Base-by-base conservation (phyloP, 64 coral and sea anemone species). In the Stichodactyla helianthus region DNA sequence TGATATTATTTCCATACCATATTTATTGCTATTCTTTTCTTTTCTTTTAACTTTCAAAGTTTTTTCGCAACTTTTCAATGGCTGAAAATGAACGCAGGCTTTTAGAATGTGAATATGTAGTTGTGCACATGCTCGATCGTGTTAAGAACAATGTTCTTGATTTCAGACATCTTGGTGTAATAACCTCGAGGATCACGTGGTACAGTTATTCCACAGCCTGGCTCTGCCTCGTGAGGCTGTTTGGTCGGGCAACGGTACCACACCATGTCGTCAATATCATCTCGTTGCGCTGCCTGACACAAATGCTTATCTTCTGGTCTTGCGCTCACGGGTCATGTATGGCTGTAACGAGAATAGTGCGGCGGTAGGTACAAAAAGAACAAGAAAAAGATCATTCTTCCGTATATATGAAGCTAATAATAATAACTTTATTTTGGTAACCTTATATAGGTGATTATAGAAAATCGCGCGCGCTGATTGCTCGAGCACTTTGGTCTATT, bases 131-230 rank as follows among this genome's bases (percentile, higher is more conserved):
- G 31, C 31, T 35, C 31, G 31, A 35, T 35, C 31, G 31, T 35
- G 31, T 35, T 35, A 35, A 35, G 31, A 35, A 35, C 31, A 22
- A 50, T 77, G 8, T 11, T 77, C 7, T 81, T 50, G 6, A 10
- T 57, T 57, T 82, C 50, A 82, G 79, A 22, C 28, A 54, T 57
- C 19, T 54, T 82, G 79, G 79, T 82, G 79, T 82, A 82, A 82
- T 26, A 82, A 82, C 17, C 51, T 82, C 17, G 79, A 82, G 27
- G 50, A 82, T 12, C 79, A 54, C 54, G 51, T 12, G 1, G 18
- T 57, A 22, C 79, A 82, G 79, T 57, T 82, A 20, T 82, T 54
- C 50, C 13, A 82, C 54, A 82, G 51, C 10, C 19, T 82, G 54
- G 51, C 10, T 15, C 50, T 82, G 44, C 79, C 79, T 57, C 35